Conservation (phyloP, 1,140 invertebrate species). For the Drosophila murphyi region DNA sequence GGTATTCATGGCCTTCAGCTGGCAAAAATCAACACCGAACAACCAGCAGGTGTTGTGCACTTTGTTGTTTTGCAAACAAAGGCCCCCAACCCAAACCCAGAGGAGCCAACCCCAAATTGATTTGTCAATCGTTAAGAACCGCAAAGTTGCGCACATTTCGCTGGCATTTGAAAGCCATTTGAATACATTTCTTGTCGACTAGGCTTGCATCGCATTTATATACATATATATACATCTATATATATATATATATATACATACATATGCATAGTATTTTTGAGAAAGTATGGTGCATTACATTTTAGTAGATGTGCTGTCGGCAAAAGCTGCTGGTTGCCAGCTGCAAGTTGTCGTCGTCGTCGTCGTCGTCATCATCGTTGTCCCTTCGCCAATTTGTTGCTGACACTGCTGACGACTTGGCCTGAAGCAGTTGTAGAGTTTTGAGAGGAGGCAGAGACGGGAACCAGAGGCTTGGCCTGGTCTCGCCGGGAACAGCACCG, state of each 20-base stretch:
- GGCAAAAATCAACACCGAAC: conserved; percentile 49
- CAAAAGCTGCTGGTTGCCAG: conserved; percentile 65
- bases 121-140: conserved; percentile 76
- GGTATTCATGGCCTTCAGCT: conserved; percentile 51
- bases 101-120: conserved; percentile 74
- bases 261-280: conserved; percentile 50
- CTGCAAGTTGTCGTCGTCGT: conserved; percentile 47
- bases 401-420: conserved; percentile 66
- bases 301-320: conserved; percentile 44
- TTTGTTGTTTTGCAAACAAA: conserved; percentile 41
- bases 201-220: conserved; percentile 13
- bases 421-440: conserved; percentile 10
- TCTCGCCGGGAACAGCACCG: conserved; percentile 12
- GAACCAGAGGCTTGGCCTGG: conserved; percentile 59
- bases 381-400: conserved; percentile 79
- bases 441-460: not conserved
- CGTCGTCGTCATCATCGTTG: conserved; percentile 35
- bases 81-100: conserved; percentile 42
- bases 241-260: conserved; percentile 48
- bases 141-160: conserved; percentile 77
- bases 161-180: conserved; percentile 80
- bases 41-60: conserved; percentile 75
- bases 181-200: conserved; percentile 68
- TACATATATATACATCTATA: conserved; percentile 36
- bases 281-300: conserved; percentile 68